These are phyloP conservation scores for Sphinx pinastri DNA, from an alignment of 2,888 invertebrate species.

Conservation along the genomic window DNA sequence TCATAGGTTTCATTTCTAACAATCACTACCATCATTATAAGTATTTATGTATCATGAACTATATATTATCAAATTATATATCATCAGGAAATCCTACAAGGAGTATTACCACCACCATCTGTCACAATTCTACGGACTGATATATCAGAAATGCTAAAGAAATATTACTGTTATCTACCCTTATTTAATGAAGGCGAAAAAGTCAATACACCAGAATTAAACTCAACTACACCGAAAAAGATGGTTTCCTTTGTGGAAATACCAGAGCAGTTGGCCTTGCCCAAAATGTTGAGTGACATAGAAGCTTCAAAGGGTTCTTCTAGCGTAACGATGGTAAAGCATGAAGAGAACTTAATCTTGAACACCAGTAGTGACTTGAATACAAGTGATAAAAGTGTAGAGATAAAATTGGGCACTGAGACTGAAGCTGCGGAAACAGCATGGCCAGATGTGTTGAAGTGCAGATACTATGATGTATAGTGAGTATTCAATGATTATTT, in stretches of 20 bases:
- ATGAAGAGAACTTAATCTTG: not conserved
- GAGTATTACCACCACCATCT: constrained; percentile 90
- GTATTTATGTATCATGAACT: not conserved
- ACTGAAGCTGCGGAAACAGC: constrained; percentile 62
- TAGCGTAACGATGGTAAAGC: not conserved
- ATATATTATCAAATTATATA: constrained; percentile 7
- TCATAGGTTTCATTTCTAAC: too few relatives aligned
- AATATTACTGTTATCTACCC: constrained; percentile 81
- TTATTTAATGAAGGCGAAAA: constrained; percentile 73
- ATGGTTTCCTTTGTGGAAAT: constrained; percentile 71
- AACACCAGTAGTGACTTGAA: constrained; percentile 48
- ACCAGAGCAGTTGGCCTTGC: constrained; percentile 46
- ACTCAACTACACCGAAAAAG: constrained; percentile 69
- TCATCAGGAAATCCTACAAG: constrained; percentile 84
- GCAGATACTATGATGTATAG: constrained; percentile 89
- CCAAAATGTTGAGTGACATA: constrained; percentile 22
- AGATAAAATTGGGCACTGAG: constrained; percentile 64
- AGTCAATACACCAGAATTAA: constrained; percentile 53
- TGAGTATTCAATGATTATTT: constrained; percentile 69
- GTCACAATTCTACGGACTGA: constrained; percentile 87
- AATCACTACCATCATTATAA: too few relatives aligned
- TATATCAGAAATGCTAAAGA: constrained; percentile 85
- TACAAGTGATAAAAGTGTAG: constrained; percentile 64
- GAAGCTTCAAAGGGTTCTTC: not conserved
- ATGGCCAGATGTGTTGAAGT: constrained; percentile 86